A percentile compares a stretch with the other conserved stretches of the same genome.
phyloP scores from a whole-genome alignment of 2,888 invertebrate genomes.

The Lacanobia wlatinum region DNA sequence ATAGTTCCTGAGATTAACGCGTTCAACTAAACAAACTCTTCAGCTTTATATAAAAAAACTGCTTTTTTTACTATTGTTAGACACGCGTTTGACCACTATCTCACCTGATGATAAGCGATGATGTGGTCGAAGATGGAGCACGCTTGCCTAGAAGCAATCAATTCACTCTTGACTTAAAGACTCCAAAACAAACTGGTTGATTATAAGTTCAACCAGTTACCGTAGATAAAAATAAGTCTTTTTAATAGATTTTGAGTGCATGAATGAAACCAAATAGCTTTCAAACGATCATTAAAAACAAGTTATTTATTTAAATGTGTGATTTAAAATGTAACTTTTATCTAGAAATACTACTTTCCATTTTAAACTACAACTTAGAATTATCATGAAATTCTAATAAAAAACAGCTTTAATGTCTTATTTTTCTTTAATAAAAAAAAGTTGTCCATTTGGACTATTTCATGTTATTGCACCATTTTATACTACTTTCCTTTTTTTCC shows the following conservation, averaged over 20 bases:
- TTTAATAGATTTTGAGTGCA: conserved; percentile 31
- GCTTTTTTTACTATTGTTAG: too few relatives aligned
- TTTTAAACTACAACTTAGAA: conserved; percentile 45
- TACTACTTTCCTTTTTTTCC: conserved; percentile 43
- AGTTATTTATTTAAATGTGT: conserved; percentile 30
- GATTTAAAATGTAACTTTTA: conserved; percentile 38
- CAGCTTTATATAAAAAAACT: too few relatives aligned
- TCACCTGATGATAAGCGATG: too few relatives aligned
- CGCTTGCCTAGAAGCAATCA: too few relatives aligned
- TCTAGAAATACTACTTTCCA: conserved; percentile 55
- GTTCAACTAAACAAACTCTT: too few relatives aligned
- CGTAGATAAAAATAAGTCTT: not conserved
- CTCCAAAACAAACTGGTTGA: too few relatives aligned
- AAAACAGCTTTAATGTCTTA: conserved; percentile 17
- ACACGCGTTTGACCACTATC: too few relatives aligned
- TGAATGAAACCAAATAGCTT: conserved; percentile 47
- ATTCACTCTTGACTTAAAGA: too few relatives aligned
- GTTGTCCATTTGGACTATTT: conserved; percentile 5
- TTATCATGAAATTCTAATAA: conserved; percentile 20
- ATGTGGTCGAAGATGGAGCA: too few relatives aligned
- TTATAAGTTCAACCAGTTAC: too few relatives aligned
- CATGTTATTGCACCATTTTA: not conserved
- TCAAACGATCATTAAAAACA: conserved; percentile 26
- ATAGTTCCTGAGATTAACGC: too few relatives aligned
- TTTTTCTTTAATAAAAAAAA: conserved; percentile 13